Base-by-base conservation (phyloP, 1,140 invertebrate species). In the Zaprionus vittiger region DNA sequence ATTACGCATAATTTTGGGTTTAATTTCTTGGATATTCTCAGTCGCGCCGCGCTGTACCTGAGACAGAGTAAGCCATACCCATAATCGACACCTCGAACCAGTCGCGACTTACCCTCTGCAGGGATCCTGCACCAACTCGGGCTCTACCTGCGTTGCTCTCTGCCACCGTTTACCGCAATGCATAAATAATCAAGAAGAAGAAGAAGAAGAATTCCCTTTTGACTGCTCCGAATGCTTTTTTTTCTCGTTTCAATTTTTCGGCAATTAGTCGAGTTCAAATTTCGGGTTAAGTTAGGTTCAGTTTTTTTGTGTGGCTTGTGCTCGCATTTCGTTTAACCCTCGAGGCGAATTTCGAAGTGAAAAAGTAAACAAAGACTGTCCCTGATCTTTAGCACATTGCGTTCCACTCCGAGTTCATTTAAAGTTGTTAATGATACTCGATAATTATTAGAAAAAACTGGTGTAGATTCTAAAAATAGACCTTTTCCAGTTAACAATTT, bases 251-350 rank as follows among this genome's bases (percentile, higher is more conserved):
- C 65, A 70, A 75, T 81, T 84, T 84, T 84, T 79, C 64, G 76
- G 71, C 67, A 85, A 85, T 85, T 85, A 81, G 71, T 70, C 65
- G 79, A 67, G 74, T 81, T 85, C 70, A 81, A 26, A 47, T 73
- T 80, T 81, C 66, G 78, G 70, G 81, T 84, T 85, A 84, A 78
- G 81, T 80, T 73, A 38, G 77, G 66, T 72, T 62, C 66, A 60
- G 65, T 57, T 81, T 49, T 62, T 68, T 59, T 24, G 47, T 49
- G 47, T 76, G 66, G 74, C 63, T 75, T 62, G 70, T 57, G 62
- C 47, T 59, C 57, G 34, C 7, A 6, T 49, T 55, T 41, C 41
- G 55, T 38, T 20, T 24, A 26, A 4, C 56, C n/a, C 22, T 57
- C 60, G 61, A 59, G 24, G 28, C 44, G 24, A 12, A 12, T 12